Percentiles rank a stretch among this genome's conserved stretches.
These are phyloP conservation scores for Micoletzkya japonica DNA, from an alignment of 2,888 invertebrate species.

Conservation along the genomic window DNA sequence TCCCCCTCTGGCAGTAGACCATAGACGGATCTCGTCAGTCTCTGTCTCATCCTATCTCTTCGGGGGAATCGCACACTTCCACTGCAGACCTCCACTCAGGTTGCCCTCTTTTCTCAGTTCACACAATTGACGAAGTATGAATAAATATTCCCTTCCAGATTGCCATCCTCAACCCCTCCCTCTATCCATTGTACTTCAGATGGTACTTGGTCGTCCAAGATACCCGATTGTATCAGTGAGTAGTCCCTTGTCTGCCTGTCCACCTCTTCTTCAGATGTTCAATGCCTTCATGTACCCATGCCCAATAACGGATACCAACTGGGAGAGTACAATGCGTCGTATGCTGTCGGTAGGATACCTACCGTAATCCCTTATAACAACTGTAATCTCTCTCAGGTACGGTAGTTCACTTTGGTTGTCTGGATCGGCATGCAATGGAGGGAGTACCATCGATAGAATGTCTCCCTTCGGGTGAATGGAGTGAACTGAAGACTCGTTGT, in stretches of 20 bases:
- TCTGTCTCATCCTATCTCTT: conserved; percentile 65
- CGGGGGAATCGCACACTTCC: conserved; percentile 68
- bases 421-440: conserved; percentile 84
- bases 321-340: conserved; percentile 37
- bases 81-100: conserved; percentile 74
- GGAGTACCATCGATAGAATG: conserved; percentile 87
- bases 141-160: not conserved
- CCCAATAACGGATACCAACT: conserved; percentile 46
- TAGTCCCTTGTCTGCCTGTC: not conserved
- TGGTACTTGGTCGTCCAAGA: conserved; percentile 54
- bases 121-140: not conserved
- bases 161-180: conserved; percentile 20
- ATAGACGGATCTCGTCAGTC: conserved; percentile 38
- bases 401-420: conserved; percentile 83
- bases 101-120: conserved; percentile 63
- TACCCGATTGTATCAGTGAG: conserved; percentile 52
- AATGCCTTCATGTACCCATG: conserved; percentile 39
- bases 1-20: conserved; percentile 50
- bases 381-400: conserved; percentile 78
- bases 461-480: conserved; percentile 83
- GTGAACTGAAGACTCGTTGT: conserved; percentile 50
- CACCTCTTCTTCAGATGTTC: conserved; percentile 35
- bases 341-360: conserved; percentile 41
- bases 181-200: conserved; percentile 53
- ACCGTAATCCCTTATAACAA: conserved; percentile 2